Conservation (phyloP, 2,888 invertebrate species). For the Anarsia innoxiella region DNA sequence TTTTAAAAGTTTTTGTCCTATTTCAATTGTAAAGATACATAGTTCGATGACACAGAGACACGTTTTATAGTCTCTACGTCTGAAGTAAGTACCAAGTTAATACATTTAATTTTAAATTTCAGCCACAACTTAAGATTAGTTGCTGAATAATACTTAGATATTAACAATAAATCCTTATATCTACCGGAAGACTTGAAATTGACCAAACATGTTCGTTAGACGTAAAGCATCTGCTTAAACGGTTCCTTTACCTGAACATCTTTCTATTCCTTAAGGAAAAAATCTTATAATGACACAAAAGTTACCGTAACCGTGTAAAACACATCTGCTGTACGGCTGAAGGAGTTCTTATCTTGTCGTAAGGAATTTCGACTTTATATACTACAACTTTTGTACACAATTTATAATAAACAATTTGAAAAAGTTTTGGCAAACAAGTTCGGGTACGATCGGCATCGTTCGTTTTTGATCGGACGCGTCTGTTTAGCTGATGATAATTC, state of each 20-base stretch:
- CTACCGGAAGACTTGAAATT: constrained; percentile 14
- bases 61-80: too few relatives aligned
- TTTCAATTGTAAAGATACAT: too few relatives aligned
- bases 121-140: too few relatives aligned
- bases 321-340: constrained; percentile 50
- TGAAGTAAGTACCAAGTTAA: too few relatives aligned
- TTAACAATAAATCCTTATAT: too few relatives aligned
- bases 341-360: neutral
- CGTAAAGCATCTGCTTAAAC: constrained; percentile 45
- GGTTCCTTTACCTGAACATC: constrained; percentile 53
- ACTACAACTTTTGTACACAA: neutral
- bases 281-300: constrained; percentile 64
- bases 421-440: constrained; percentile 38
- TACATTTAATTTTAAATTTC: too few relatives aligned
- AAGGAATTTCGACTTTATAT: neutral
- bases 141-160: too few relatives aligned
- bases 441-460: constrained; percentile 38
- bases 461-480: constrained; percentile 24
- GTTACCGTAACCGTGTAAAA: constrained; percentile 59
- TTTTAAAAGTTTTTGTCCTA: too few relatives aligned
- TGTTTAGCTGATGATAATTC: neutral
- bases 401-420: neutral
- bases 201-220: constrained; percentile 29
- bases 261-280: constrained; percentile 59
- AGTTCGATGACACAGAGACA: too few relatives aligned